These are phyloP conservation scores for Pachycephala philippinensis DNA, from an alignment of 2,113 vertebrate species.

Conservation along the genomic window DNA sequence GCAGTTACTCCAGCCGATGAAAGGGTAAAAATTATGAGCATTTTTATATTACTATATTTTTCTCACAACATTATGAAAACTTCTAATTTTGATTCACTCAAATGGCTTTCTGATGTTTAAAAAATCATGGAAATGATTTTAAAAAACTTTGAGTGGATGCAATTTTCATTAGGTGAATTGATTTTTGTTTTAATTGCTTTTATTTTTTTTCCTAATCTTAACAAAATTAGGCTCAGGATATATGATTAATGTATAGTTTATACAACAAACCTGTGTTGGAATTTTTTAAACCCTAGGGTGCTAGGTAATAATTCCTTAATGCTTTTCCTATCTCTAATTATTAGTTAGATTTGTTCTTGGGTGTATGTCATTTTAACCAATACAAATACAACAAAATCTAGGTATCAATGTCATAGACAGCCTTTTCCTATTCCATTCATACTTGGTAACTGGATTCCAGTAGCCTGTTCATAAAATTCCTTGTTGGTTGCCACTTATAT, in stretches of 20 bases:
- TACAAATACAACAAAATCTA: neutral
- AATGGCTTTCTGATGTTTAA: neutral
- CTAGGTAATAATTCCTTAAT: neutral
- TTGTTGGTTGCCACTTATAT: neutral
- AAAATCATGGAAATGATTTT: neutral
- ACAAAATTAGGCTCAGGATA: neutral
- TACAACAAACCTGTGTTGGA: accelerated
- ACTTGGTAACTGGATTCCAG: neutral
- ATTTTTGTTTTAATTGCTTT: neutral
- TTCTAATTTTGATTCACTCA: neutral
- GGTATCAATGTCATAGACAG: neutral
- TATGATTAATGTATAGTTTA: neutral
- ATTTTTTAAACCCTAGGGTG: neutral
- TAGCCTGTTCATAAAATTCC: neutral
- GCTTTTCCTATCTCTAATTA: neutral
- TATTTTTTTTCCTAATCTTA: neutral
- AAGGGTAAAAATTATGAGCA: neutral
- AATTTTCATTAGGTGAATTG: neutral
- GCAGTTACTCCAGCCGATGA: neutral
- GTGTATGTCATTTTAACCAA: neutral
- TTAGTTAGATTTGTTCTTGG: neutral
- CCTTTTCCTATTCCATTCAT: neutral
- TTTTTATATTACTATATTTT: neutral
- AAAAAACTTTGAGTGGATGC: neutral
- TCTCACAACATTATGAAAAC: neutral